Evolutionary conservation across 2,797 vertebrate genomes (phyloP), one percentile per base, ranked within the genome.

Genomic region (Salmo trutta): DNA sequence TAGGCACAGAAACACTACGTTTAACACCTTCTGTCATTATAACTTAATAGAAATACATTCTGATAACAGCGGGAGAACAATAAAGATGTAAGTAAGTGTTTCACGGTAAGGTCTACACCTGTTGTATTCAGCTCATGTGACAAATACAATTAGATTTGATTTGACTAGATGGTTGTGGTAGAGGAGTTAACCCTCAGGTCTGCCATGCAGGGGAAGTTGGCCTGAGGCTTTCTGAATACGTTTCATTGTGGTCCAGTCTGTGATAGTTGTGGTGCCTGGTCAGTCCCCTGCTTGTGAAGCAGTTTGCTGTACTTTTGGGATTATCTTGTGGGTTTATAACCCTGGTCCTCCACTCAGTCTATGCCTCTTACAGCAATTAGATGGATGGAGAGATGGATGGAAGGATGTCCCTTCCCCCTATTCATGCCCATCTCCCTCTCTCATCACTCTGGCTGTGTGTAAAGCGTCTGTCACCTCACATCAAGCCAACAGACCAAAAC

Each of bases 341-440:
- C 90, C 86, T 83, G 77, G 85, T 88, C 87, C 86, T 88, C 87
- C 80, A 88, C 86, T 82, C 84, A 87, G 84, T 88, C 89, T 92
- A 94, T 94, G 88, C 90, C 90, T 93, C 89, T 90, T 93, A 94
- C 80, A 87, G 82, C 83, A 91, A 90, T 89, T 83, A 90, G 89
- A 88, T 86, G 85, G 86, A 85, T 81, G 89, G 85, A 67, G 77
- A 77, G 83, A 85, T 81, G 89, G 84, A 72, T 80, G 77, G 83
- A 82, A 83, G 79, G 80, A 83, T 81, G 70, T 87, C 87, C 86
- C 51, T n/a, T 85, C 80, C 75, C 84, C 85, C 87, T 75, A 74
- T 88, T 88, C 82, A 81, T 85, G 80, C 88, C 74, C 80, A 78
- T 83, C 79, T 85, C 81, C 65, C 77, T 81, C 78, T 76, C 76